A percentile compares a stretch with the other conserved stretches of the same genome.
Conservation (phyloP, 2,888 invertebrate species). For the Venusia cambrica region DNA sequence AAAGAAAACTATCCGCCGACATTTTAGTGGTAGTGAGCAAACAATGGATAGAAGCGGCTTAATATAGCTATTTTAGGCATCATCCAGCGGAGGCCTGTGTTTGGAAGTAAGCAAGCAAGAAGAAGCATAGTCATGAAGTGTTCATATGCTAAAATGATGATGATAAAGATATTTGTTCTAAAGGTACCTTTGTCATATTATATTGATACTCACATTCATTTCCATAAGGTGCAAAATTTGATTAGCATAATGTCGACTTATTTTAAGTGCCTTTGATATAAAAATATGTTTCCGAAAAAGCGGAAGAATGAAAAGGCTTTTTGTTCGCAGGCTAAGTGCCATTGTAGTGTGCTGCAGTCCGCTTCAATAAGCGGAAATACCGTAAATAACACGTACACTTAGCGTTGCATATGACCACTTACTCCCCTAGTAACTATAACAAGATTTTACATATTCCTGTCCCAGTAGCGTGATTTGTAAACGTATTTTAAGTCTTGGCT, state of each 20-base stretch:
- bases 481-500: constrained; percentile 3
- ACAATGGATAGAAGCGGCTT: too few relatives aligned
- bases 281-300: constrained; percentile 13
- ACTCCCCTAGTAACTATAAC: constrained; percentile 25
- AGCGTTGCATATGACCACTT: constrained; percentile 28
- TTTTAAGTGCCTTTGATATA: constrained; percentile 4
- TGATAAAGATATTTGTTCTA: too few relatives aligned
- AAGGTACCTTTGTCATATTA: too few relatives aligned
- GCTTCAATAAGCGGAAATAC: constrained; percentile 46
- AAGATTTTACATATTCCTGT: constrained; percentile 24
- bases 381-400: constrained; percentile 38
- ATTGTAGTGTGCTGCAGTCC: constrained; percentile 31
- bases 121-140: too few relatives aligned
- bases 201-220: too few relatives aligned
- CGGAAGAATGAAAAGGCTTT: constrained; percentile 14
- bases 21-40: too few relatives aligned
- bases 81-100: too few relatives aligned
- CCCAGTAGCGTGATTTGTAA: constrained; percentile 12
- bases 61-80: too few relatives aligned
- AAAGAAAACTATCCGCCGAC: too few relatives aligned
- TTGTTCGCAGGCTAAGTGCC: constrained; percentile 13
- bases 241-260: not conserved
- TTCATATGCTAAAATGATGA: too few relatives aligned
- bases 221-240: too few relatives aligned
- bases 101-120: too few relatives aligned